Percentiles rank a stretch among this genome's conserved stretches.
Evolutionary conservation across 2,888 invertebrate genomes (phyloP).

Genomic region (Leucophenga montana): DNA sequence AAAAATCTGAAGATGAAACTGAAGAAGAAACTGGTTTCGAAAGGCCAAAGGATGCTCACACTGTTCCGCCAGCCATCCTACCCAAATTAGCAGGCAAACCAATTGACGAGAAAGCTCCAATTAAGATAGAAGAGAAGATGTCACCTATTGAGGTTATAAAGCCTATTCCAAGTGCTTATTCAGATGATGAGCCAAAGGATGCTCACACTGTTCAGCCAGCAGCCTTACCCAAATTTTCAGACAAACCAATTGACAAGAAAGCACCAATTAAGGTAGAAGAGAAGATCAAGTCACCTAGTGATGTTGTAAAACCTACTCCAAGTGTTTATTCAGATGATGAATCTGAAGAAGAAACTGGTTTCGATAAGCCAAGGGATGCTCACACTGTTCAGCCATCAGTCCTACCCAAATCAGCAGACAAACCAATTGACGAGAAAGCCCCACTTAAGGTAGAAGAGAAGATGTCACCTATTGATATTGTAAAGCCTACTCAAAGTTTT

Average conservation of each 20-base stretch:
- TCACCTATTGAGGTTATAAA: slow-evolving; percentile 6
- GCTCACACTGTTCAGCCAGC: neutral
- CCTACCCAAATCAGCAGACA: too few relatives aligned
- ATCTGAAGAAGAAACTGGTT: too few relatives aligned
- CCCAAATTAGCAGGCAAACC: slow-evolving; percentile 13
- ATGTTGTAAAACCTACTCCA: too few relatives aligned
- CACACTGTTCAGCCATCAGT: too few relatives aligned
- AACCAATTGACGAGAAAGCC: too few relatives aligned
- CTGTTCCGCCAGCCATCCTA: neutral
- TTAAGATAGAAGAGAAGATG: slow-evolving; percentile 19
- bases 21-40: too few relatives aligned
- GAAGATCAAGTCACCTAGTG: neutral
- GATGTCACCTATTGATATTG: neutral
- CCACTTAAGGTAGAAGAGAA: too few relatives aligned
- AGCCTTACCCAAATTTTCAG: neutral
- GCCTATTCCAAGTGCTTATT: too few relatives aligned
- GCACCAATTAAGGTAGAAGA: slow-evolving; percentile 35
- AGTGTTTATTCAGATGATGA: too few relatives aligned
- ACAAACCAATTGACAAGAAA: slow-evolving; percentile 31
- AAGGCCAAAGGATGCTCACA: too few relatives aligned
- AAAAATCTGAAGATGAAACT: too few relatives aligned
- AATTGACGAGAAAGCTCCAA: neutral
- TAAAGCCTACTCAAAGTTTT: neutral
- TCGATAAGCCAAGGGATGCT: too few relatives aligned
- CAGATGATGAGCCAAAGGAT: slow-evolving; percentile 25